Conservation (phyloP, 2,113 vertebrate species). For the mouse (Mus musculus) region DNA sequence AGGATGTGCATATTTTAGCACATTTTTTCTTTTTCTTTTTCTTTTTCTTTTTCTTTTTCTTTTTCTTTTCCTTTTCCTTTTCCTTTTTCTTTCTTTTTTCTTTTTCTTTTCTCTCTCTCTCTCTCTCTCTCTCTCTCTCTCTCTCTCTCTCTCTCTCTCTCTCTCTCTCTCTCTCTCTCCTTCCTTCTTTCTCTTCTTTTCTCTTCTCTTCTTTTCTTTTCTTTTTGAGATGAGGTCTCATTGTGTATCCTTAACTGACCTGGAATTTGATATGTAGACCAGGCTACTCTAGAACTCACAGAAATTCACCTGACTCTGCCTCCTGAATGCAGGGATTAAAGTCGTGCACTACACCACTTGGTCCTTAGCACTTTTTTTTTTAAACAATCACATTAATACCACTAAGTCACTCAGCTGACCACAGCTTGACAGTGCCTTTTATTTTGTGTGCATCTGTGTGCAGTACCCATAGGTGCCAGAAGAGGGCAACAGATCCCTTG, state of each 20-base stretch:
- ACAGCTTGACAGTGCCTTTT: background rate
- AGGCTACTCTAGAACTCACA: background rate
- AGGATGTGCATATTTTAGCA: background rate
- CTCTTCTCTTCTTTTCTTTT: no score
- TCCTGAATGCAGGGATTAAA: background rate
- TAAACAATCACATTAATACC: background rate
- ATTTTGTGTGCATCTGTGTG: background rate
- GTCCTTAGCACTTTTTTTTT: background rate
- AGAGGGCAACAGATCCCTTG: background rate
- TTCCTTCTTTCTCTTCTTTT: no score
- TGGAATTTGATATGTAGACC: background rate
- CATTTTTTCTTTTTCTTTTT: background rate
- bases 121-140: no score
- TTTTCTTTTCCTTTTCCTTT: no score
- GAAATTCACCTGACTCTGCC: background rate
- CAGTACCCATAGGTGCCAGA: background rate
- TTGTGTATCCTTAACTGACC: background rate
- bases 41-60: no score
- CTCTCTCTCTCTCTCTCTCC: no score
- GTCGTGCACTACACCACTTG: no score
- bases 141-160: no score
- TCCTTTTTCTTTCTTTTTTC: no score
- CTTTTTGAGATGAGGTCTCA: background rate
- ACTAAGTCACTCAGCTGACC: background rate
- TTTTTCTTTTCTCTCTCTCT: no score